A percentile compares a stretch with the other conserved stretches of the same genome.
Conservation (phyloP, 2,113 vertebrate species). For the Aramus guarauna region DNA sequence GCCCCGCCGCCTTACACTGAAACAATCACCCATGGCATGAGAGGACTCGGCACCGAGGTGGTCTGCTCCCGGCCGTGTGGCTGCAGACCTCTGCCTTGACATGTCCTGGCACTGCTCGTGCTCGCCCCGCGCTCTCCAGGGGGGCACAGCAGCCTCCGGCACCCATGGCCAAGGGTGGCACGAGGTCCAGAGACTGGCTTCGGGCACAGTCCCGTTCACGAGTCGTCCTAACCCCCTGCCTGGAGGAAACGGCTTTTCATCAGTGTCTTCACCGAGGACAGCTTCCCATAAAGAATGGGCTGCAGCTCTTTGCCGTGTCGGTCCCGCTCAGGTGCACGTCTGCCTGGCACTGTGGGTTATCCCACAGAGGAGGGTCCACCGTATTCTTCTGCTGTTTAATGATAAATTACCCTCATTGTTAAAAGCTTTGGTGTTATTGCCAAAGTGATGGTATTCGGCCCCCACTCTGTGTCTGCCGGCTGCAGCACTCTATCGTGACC, state of each 20-base stretch:
- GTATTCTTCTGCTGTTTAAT: neutral
- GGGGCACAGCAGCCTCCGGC: neutral
- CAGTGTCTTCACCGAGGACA: neutral
- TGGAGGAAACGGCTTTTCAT: neutral
- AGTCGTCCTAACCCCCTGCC: too few species aligned
- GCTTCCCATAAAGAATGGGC: neutral
- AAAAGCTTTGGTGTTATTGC: rapidly evolving
- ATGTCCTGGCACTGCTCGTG: rapidly evolving
- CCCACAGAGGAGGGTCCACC: neutral
- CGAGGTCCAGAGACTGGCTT: rapidly evolving
- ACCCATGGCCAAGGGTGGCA: rapidly evolving
- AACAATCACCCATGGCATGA: neutral
- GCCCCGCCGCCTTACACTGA: too few species aligned
- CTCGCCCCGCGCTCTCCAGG: rapidly evolving
- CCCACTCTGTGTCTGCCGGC: neutral
- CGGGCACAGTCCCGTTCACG: rapidly evolving
- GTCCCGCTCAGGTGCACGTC: neutral
- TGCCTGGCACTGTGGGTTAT: neutral
- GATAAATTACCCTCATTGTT: too few species aligned
- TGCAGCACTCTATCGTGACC: neutral
- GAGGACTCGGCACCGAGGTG: neutral
- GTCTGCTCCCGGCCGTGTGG: neutral
- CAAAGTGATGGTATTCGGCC: rapidly evolving
- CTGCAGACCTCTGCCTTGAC: neutral
- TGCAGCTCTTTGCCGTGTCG: rapidly evolving